Evolutionary conservation across 1,140 invertebrate genomes (phyloP), one percentile per base, ranked within the genome.

Genomic region (Drosophila sucinea): DNA sequence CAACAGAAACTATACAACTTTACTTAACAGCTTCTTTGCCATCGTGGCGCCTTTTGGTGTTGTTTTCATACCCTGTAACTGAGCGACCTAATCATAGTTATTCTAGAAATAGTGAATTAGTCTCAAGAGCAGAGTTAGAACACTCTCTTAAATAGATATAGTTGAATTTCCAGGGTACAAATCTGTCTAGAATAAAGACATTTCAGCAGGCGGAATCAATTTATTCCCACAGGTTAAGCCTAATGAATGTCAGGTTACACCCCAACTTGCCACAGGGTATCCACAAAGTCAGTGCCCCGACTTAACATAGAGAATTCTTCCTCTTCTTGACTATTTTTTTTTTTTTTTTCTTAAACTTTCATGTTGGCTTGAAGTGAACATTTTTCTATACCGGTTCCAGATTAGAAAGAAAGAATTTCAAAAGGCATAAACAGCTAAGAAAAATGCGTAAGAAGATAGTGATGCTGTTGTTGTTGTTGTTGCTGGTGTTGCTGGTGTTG

Each of bases 341-440:
- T 68, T 66, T 70, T 76, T 70, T 70, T 78, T 61, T 47, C 79
- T 66, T 83, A 75, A 77, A 89, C 83, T 86, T 86, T 86, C 83
- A 87, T 83, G 83, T 78, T 82, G 79, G 57, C 72, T 83, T 73
- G 73, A 79, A 51, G 32, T 57, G 23, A 51, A 67, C 74, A 86
- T 86, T 73, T 86, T 86, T 86, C 73, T 73, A 86, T 86, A 86
- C 83, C 83, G 83, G 83, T 86, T 86, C 76, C 79, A 73, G 83
- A 89, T 87, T 87, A 86, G 83, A 86, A 83, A 86, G 83, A 86
- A 86, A 86, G 82, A 86, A 86, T 86, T 82, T 72, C 72, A 38
- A 68, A 73, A 51, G 23, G 79, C 79, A 81, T 81, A 78, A 77
- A 81, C 77, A 76, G 79, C 73, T 76, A 68, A 77, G 44, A 51